Base-by-base conservation (phyloP, 1,140 invertebrate genomes). In the Lepidurus couesii region DNA sequence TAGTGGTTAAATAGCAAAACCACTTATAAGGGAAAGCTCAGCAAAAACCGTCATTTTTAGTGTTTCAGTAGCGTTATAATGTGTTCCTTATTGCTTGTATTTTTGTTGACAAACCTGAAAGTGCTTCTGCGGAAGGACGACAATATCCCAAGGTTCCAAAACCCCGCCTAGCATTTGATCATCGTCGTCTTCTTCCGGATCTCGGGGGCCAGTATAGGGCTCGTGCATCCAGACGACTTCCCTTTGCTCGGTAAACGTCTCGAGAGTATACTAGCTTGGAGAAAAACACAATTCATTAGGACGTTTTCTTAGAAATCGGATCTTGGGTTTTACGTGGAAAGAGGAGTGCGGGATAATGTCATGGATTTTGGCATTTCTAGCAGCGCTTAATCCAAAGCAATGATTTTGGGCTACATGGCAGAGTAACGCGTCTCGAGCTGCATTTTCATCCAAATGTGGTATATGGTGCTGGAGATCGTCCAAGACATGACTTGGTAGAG, bases 111-210 rank as follows among this genome's bases (percentile, higher is more conserved):
- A 44, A 44, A 79, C 78, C 42, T 34, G 44, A 42, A 74, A 79
- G 24, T 73, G 78, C 44, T 79, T 74, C 1, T 73, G 43, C 21
- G 81, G 81, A 21, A 79, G 11, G 10, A 75, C 80, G 21, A 43
- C 16, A 4, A 82, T 74, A 75, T 81, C 81, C 81, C 79, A 80
- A 2, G 79, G 76, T 11, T 77, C 65, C n/a, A 77, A 77, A 13
- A 77, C 6, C 24, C 73, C 44, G 2, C 73, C 77, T n/a, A 16
- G 53, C 16, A 65, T 65, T 13, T 16, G 9, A 16, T 43, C 43
- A 13, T 73, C 65, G 16, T 65, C 44, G 11, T 53, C 16, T 42
- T n/a, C n/a, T n/a, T 34, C 34, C 34, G 34, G 34, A 34, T 78
- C 75, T 8, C 24, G 13, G 13, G 77, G 78, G 13, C 77, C 79